These are phyloP conservation scores for Chaetorhynchus papuensis DNA, from an alignment of 2,113 vertebrate species.

Conservation along the genomic window DNA sequence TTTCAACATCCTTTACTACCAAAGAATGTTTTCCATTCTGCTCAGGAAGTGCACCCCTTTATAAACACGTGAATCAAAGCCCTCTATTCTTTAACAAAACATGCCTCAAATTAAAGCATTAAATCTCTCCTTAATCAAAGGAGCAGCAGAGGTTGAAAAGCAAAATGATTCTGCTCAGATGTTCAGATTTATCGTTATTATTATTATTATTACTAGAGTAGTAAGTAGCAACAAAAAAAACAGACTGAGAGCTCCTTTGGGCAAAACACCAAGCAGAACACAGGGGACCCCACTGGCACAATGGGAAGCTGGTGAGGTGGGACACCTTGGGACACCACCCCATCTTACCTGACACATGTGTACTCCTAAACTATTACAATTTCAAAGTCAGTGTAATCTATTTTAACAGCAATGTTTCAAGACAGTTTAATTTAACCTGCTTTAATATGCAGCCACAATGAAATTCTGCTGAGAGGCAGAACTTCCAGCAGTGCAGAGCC, in stretches of 20 bases:
- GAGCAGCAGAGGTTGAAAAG: not conserved
- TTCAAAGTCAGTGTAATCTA: not conserved
- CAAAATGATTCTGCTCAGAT: not conserved
- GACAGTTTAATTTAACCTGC: not conserved
- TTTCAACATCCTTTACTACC: constrained; percentile 12
- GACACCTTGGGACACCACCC: not conserved
- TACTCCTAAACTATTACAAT: not conserved
- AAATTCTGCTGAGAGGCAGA: not conserved
- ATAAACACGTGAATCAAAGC: not conserved
- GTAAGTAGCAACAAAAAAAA: not conserved
- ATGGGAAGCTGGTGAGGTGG: not conserved
- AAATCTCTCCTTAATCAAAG: constrained; percentile 34
- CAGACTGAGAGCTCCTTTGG: not conserved
- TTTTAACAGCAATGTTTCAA: not conserved
- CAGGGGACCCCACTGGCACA: not conserved
- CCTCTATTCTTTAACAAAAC: constrained; percentile 20
- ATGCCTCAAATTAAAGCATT: constrained; percentile 32
- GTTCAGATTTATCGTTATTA: not conserved
- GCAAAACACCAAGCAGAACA: not conserved
- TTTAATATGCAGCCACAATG: not conserved
- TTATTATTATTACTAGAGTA: not conserved
- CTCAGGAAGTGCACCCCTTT: constrained; percentile 18
- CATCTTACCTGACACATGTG: not conserved
- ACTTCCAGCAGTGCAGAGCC: not conserved
- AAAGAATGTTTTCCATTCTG: not conserved